A percentile compares a stretch with the other conserved stretches of the same genome.
phyloP scores from a whole-genome alignment of 2,113 vertebrate genomes.

The Apodemus speciosus region DNA sequence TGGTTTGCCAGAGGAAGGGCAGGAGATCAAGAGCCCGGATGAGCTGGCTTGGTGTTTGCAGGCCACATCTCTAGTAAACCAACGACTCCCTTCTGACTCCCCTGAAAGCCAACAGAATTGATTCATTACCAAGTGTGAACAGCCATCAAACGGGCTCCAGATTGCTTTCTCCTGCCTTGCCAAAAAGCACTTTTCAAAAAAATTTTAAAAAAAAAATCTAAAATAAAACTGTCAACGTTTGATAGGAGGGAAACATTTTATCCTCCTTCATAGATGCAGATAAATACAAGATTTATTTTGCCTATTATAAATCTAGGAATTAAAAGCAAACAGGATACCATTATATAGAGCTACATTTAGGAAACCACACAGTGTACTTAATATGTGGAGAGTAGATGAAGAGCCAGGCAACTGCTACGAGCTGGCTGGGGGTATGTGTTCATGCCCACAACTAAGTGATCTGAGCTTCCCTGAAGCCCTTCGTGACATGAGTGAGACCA shows the following conservation, averaged over 20 bases:
- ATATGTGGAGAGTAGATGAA: not conserved
- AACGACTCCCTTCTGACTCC: conserved; percentile 74
- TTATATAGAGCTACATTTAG: conserved; percentile 27
- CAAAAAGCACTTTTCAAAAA: conserved; percentile 60
- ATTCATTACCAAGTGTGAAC: conserved; percentile 76
- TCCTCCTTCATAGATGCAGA: conserved; percentile 35
- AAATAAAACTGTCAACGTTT: conserved; percentile 51
- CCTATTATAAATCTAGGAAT: conserved; percentile 42
- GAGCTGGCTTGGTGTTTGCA: conserved; percentile 73
- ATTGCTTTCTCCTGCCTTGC: conserved; percentile 59
- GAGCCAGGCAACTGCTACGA: not conserved
- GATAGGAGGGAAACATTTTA: conserved; percentile 44
- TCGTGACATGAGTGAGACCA: not conserved
- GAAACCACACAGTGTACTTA: conserved; percentile 4
- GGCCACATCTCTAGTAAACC: conserved; percentile 72
- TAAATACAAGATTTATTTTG: conserved; percentile 50
- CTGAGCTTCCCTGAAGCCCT: conserved; percentile 1
- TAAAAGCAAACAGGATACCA: conserved; percentile 37
- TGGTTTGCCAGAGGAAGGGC: conserved; percentile 78
- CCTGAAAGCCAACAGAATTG: conserved; percentile 72
- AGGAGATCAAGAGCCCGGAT: conserved; percentile 74
- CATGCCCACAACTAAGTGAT: not conserved
- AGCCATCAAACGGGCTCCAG: conserved; percentile 68
- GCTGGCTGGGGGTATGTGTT: not conserved
- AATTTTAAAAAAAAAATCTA: not conserved